Evolutionary conservation across 2,113 vertebrate genomes (phyloP), one percentile per base, ranked within the genome.

Genomic region (Ceratotherium simum): DNA sequence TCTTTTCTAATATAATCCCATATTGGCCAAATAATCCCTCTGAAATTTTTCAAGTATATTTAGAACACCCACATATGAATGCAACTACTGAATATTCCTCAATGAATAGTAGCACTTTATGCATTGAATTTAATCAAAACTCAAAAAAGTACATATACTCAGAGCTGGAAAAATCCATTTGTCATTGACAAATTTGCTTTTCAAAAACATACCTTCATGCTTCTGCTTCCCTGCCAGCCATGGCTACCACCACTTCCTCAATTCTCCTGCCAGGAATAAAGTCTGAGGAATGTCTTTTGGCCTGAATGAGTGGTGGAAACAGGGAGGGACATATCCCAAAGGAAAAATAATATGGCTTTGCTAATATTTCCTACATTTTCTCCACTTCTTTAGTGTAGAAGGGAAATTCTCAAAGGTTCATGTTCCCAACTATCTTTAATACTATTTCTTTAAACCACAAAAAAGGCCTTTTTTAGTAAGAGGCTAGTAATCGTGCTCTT

Each of bases 241-340:
- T 60, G 51, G 81, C 92, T 94, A 98, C 84, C 90, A 96, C 72
- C 92, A 97, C 84, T 97, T 97, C 88, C 93, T 97, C 96, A 91
- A 91, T 85, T 97, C 58, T 92, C 89, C 89, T 95, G 96, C 93
- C 97, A 96, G 72, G 62, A 91, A 48, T 93, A 87, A 96, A 97
- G 62, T 97, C 60, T 97, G 73, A 97, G 93, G 84, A 97, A 97
- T 95, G 93, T 76, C 93, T 97, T 97, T 97, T 97, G 97, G 96
- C 72, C 91, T 95, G 60, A 95, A 85, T 91, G 60, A 91, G n/a
- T 90, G 93, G 60, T 97, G 6, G 85, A 94, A 98, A 96, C 62
- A 93, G 81, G 85, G 86, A 97, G 76, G 14, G 25, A 73, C 86
- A 92, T 60, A 96, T 93, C 65, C 72, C 93, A 98, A 82, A 93